Conservation (phyloP, 2,888 invertebrate species). For the Euproctis similis region DNA sequence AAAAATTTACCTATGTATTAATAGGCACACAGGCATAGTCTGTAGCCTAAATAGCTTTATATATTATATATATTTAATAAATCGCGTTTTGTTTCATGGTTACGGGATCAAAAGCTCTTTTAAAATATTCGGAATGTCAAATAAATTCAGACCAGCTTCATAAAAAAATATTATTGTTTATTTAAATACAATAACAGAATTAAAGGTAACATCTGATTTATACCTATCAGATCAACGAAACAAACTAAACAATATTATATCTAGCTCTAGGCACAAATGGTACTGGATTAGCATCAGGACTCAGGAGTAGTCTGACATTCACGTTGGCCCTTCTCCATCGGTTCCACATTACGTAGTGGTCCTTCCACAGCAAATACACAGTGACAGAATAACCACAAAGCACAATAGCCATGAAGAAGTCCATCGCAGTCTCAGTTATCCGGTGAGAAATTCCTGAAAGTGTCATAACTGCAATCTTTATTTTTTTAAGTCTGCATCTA, state of each 20-base stretch:
- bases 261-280: slow-evolving; percentile 58
- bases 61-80: too few relatives aligned
- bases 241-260: slow-evolving; percentile 57
- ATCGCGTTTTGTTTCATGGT: too few relatives aligned
- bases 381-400: slow-evolving; percentile 79
- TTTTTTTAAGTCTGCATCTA: not conserved
- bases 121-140: too few relatives aligned
- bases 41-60: too few relatives aligned
- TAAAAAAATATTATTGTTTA: too few relatives aligned
- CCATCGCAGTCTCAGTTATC: slow-evolving; percentile 78
- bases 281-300: slow-evolving; percentile 66
- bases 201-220: too few relatives aligned
- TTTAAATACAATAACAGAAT: too few relatives aligned
- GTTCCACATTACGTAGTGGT: slow-evolving; percentile 82
- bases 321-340: slow-evolving; percentile 80
- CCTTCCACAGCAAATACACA: slow-evolving; percentile 78
- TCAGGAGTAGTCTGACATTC: slow-evolving; percentile 76
- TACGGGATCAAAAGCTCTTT: too few relatives aligned
- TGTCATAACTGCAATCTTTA: slow-evolving; percentile 6
- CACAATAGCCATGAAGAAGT: slow-evolving; percentile 78
- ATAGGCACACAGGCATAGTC: too few relatives aligned
- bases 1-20: too few relatives aligned
- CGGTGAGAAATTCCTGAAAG: slow-evolving; percentile 65
- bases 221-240: too few relatives aligned
- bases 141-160: too few relatives aligned